phyloP scores from a whole-genome alignment of 1,140 invertebrate genomes.

The Samia ricini region DNA sequence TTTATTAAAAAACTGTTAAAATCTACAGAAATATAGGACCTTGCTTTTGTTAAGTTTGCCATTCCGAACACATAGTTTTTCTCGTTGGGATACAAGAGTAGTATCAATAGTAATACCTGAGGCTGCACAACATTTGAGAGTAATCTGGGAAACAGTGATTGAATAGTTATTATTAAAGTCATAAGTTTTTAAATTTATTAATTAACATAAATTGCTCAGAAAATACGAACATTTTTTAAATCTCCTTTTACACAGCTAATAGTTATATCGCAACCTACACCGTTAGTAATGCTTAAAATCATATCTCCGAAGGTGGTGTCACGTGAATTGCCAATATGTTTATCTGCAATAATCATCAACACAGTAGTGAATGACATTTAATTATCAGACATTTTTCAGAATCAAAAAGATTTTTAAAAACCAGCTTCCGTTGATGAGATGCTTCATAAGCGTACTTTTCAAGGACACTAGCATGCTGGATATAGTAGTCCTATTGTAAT shows the following conservation, averaged over 20 bases:
- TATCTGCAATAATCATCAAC: slow-evolving; percentile 24
- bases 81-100: slow-evolving; percentile 7
- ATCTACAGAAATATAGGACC: slow-evolving; percentile 25
- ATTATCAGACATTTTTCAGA: no score
- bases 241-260: slow-evolving; percentile 42
- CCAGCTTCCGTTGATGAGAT: no score
- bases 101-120: background rate
- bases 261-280: slow-evolving; percentile 76
- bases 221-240: slow-evolving; percentile 36
- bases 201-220: background rate
- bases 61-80: slow-evolving; percentile 26
- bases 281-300: slow-evolving; percentile 56
- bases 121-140: background rate
- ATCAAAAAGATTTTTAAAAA: background rate
- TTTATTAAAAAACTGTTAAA: no score
- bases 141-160: background rate
- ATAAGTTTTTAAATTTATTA: background rate
- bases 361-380: no score
- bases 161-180: no score
- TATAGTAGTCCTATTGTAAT: no score
- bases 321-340: slow-evolving; percentile 66
- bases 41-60: slow-evolving; percentile 15
- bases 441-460: no score
- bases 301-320: slow-evolving; percentile 61
- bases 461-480: no score